Conservation (phyloP, 1,140 invertebrate species). For the Centruroides vittatus region DNA sequence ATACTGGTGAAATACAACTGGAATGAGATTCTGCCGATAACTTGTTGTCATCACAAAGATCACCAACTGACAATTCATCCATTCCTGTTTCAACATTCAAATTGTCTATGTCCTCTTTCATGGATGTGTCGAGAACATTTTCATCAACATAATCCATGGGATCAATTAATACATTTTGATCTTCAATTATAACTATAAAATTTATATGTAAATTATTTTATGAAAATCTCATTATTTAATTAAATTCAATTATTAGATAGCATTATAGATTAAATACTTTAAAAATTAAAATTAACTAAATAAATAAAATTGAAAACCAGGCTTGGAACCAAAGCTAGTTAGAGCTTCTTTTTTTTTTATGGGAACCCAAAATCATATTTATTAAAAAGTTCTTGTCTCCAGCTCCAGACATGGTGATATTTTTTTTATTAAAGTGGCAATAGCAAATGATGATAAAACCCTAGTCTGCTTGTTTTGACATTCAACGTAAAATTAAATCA, state of each 20-base stretch:
- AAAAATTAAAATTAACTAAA: background rate
- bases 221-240: too few species aligned
- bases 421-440: too few species aligned
- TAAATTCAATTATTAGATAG: too few species aligned
- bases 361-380: too few species aligned
- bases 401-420: too few species aligned
- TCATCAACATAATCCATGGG: background rate
- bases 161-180: background rate
- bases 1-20: conserved; percentile 57
- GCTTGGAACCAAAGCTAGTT: too few species aligned
- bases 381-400: too few species aligned
- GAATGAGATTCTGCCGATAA: conserved; percentile 35
- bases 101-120: background rate
- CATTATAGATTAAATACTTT: background rate
- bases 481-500: too few species aligned
- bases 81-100: background rate
- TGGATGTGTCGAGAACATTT: background rate
- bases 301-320: too few species aligned
- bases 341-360: too few species aligned
- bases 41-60: conserved; percentile 24
- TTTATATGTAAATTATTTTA: background rate
- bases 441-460: too few species aligned
- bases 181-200: background rate
- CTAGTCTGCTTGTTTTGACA: too few species aligned
- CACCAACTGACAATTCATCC: background rate